phyloP scores from a whole-genome alignment of 2,888 invertebrate species.

The Oscheius sp. region DNA sequence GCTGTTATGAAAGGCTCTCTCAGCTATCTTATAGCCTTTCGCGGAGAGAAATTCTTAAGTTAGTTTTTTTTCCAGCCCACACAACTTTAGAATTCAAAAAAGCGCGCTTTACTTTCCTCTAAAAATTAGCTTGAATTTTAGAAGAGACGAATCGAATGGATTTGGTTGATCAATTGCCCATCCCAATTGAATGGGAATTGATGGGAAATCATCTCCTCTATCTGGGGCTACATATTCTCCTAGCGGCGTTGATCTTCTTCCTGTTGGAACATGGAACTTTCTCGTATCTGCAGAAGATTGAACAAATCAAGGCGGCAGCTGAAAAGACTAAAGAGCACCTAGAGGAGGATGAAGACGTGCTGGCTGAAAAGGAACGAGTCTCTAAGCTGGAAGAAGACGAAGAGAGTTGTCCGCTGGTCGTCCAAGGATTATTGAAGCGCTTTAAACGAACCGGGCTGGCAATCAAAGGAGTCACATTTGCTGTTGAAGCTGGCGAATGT shows the following conservation, averaged over 20 bases:
- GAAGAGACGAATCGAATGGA: slow-evolving; percentile 50
- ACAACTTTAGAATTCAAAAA: neutral
- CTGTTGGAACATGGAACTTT: slow-evolving; percentile 34
- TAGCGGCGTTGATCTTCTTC: slow-evolving; percentile 32
- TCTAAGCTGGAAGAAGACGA: slow-evolving; percentile 69
- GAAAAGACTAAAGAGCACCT: slow-evolving; percentile 20
- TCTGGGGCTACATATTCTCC: slow-evolving; percentile 72
- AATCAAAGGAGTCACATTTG: slow-evolving; percentile 75
- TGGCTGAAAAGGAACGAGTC: slow-evolving; percentile 74
- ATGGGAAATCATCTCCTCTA: slow-evolving; percentile 79
- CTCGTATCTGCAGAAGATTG: slow-evolving; percentile 13
- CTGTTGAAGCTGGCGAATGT: slow-evolving; percentile 77
- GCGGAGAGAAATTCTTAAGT: slow-evolving; percentile 67
- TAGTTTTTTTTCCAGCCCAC: neutral
- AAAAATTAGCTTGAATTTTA: slow-evolving; percentile 12
- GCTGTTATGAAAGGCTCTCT: slow-evolving; percentile 56
- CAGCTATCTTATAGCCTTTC: slow-evolving; percentile 63
- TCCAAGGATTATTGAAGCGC: slow-evolving; percentile 70
- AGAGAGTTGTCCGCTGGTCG: slow-evolving; percentile 62
- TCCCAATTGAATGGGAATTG: slow-evolving; percentile 75
- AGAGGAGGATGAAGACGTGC: slow-evolving; percentile 75
- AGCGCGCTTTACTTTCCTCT: no score
- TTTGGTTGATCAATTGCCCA: slow-evolving; percentile 47
- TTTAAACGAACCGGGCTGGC: slow-evolving; percentile 70
- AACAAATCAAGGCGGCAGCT: neutral